phyloP scores from a whole-genome alignment of 2,888 invertebrate species.

The Pseudococcus jackbeardsleyi region DNA sequence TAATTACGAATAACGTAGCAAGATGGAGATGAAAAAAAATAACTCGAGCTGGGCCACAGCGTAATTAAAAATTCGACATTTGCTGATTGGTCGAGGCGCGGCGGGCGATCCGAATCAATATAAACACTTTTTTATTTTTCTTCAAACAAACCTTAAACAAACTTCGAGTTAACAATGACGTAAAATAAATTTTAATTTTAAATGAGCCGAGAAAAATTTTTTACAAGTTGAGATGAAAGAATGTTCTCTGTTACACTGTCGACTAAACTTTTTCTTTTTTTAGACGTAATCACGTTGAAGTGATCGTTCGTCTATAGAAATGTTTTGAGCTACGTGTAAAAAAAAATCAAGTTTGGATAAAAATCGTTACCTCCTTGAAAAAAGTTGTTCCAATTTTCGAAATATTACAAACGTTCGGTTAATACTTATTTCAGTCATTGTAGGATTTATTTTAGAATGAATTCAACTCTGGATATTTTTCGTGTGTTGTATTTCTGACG shows the following conservation, averaged over 20 bases:
- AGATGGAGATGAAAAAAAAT: not conserved
- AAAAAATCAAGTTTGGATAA: not conserved
- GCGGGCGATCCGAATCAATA: not conserved
- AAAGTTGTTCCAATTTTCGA: not conserved
- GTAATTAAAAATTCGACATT: slow-evolving; percentile 49
- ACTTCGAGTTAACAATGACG: slow-evolving; percentile 33
- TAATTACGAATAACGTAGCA: not conserved
- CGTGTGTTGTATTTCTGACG: too few relatives aligned
- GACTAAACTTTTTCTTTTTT: slow-evolving; percentile 17
- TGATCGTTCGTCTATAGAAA: slow-evolving; percentile 28
- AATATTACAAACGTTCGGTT: not conserved
- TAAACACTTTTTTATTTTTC: slow-evolving; percentile 42
- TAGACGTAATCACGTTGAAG: slow-evolving; percentile 34
- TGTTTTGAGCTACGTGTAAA: not conserved
- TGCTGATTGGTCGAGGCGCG: slow-evolving; percentile 22
- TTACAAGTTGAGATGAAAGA: slow-evolving; percentile 5
- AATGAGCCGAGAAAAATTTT: slow-evolving; percentile 13
- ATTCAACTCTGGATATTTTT: too few relatives aligned
- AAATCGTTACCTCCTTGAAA: slow-evolving; percentile 13
- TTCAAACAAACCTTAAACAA: slow-evolving; percentile 40
- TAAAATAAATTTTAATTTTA: slow-evolving; percentile 47
- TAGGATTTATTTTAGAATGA: too few relatives aligned
- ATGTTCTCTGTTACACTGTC: slow-evolving; percentile 31
- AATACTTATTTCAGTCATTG: too few relatives aligned
- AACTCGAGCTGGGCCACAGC: not conserved